Conservation (phyloP, 2,888 invertebrate genomes). For the Dorcus parallelipipedus region DNA sequence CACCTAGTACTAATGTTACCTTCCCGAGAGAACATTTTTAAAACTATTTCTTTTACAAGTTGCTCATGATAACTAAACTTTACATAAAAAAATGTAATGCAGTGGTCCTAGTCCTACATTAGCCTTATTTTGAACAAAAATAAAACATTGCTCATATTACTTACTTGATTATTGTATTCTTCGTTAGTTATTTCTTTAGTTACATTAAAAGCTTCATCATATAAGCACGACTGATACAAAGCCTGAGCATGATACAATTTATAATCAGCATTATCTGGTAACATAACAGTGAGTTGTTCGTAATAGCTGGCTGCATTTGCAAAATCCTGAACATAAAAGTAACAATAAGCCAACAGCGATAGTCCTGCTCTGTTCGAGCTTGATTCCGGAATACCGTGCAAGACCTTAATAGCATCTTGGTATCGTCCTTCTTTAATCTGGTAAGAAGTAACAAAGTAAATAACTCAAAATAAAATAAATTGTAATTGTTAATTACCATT, state of each 20-base stretch:
- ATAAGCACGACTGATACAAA: conserved; percentile 91
- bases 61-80: too few relatives aligned
- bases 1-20: too few relatives aligned
- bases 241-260: conserved; percentile 91
- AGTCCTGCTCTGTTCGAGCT: conserved; percentile 84
- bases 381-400: conserved; percentile 78
- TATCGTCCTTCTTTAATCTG: conserved; percentile 93
- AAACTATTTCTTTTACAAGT: too few relatives aligned
- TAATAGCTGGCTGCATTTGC: conserved; percentile 93
- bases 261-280: conserved; percentile 88
- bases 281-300: conserved; percentile 82
- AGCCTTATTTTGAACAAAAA: too few relatives aligned
- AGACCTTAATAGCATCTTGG: conserved; percentile 82
- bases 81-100: too few relatives aligned
- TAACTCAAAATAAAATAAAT: neutral
- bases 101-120: too few relatives aligned
- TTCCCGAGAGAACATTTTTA: too few relatives aligned
- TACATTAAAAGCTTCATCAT: conserved; percentile 88
- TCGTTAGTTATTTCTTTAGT: conserved; percentile 68
- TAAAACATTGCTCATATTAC: neutral
- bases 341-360: conserved; percentile 92
- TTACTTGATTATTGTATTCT: conserved; percentile 63
- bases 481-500: conserved; percentile 63
- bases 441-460: conserved; percentile 28
- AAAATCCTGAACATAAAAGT: conserved; percentile 92